phyloP scores from a whole-genome alignment of 2,113 vertebrate genomes.

The Psophia crepitans region DNA sequence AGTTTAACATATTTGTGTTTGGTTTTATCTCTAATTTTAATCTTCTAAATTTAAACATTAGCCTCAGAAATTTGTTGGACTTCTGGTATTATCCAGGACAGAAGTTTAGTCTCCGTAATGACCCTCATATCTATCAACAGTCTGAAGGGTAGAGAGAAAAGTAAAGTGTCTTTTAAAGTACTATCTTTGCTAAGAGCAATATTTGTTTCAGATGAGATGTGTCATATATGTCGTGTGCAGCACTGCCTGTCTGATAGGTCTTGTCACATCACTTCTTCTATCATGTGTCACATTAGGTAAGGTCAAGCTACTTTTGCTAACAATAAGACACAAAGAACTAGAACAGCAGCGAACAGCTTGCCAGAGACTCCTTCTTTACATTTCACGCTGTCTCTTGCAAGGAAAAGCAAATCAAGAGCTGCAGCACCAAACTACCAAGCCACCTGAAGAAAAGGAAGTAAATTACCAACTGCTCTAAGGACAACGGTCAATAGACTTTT shows the following conservation, averaged over 20 bases:
- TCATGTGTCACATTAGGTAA: constrained; percentile 57
- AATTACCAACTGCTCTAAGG: constrained; percentile 7
- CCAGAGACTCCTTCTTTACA: neutral
- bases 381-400: neutral
- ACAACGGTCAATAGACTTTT: neutral
- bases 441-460: constrained; percentile 5
- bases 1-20: neutral
- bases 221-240: constrained; percentile 1
- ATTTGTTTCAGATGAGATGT: constrained; percentile 48
- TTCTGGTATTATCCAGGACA: neutral
- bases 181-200: constrained; percentile 41
- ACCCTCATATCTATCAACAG: neutral
- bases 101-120: neutral
- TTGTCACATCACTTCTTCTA: constrained; percentile 53
- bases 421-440: neutral
- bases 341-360: neutral
- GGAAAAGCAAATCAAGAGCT: neutral
- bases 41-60: neutral
- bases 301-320: constrained; percentile 50
- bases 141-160: neutral
- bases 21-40: neutral
- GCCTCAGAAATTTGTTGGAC: neutral
- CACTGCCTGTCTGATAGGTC: constrained; percentile 23
- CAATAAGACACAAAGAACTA: constrained; percentile 13
- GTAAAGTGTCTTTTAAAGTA: constrained; percentile 14